Percentiles rank a stretch among this genome's conserved stretches.
phyloP scores from a whole-genome alignment of 2,888 invertebrate species.

The Poecilus cupreus region DNA sequence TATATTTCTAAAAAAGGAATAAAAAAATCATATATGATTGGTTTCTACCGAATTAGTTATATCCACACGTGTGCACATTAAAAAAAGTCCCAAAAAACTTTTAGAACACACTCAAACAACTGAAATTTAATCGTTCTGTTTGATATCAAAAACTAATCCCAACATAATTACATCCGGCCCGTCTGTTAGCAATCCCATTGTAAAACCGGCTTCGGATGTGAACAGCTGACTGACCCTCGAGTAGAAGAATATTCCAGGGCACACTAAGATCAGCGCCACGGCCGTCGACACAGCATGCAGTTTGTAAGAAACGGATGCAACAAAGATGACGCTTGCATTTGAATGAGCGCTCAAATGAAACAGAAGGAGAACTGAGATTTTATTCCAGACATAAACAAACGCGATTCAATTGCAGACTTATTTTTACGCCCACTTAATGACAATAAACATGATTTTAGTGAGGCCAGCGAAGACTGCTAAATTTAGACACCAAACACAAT shows the following conservation, averaged over 20 bases:
- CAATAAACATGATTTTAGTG: constrained; percentile 19
- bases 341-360: background rate
- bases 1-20: too few species aligned
- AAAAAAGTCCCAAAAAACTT: background rate
- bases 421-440: constrained; percentile 30
- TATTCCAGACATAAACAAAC: constrained; percentile 48
- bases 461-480: constrained; percentile 18
- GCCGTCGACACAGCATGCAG: constrained; percentile 3
- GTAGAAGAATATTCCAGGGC: constrained; percentile 33
- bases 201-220: constrained; percentile 50
- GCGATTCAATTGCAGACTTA: constrained; percentile 38
- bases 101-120: background rate
- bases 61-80: background rate
- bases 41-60: background rate
- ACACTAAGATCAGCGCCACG: constrained; percentile 15
- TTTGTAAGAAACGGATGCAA: constrained; percentile 53
- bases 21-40: too few species aligned
- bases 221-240: constrained; percentile 54
- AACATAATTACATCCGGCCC: constrained; percentile 49
- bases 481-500: constrained; percentile 14
- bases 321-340: constrained; percentile 48
- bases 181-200: constrained; percentile 19
- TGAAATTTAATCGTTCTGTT: constrained; percentile 17
- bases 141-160: constrained; percentile 51
- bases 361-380: constrained; percentile 25